A percentile compares a stretch with the other conserved stretches of the same genome.
Conservation (phyloP, 53 echinoderm and acorn worm species). For the Mesocentrotus franciscanus region DNA sequence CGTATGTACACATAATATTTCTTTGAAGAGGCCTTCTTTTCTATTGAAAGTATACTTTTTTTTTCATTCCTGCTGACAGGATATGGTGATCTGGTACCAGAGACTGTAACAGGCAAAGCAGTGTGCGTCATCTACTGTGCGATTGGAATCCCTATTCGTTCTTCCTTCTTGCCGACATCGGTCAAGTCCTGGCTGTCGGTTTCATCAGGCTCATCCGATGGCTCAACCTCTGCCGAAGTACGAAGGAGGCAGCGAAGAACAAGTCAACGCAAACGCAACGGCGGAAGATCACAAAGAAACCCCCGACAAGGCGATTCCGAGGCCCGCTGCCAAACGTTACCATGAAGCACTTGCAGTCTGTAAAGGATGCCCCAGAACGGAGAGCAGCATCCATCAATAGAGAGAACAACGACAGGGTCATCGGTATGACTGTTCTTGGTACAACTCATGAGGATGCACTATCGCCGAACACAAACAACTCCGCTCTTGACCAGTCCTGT, state of each 20-base stretch:
- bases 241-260: neutral
- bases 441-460: neutral
- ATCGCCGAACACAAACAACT: constrained; percentile 46
- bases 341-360: constrained; percentile 56
- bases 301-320: neutral
- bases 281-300: too few species aligned
- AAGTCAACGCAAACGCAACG: neutral
- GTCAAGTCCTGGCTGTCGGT: constrained; percentile 74
- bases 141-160: constrained; percentile 82
- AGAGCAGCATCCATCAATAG: neutral
- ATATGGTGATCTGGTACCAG: constrained; percentile 88
- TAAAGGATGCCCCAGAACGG: neutral
- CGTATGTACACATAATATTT: too few species aligned
- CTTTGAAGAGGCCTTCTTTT: too few species aligned
- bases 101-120: constrained; percentile 67
- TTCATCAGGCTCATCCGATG: constrained; percentile 49
- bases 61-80: constrained; percentile 60
- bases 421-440: neutral
- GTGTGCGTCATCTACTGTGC: constrained; percentile 79
- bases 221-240: neutral
- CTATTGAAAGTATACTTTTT: neutral
- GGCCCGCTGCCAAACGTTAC: constrained; percentile 45
- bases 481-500: constrained; percentile 17
- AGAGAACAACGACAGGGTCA: neutral
- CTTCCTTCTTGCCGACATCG: constrained; percentile 85